A percentile compares a stretch with the other conserved stretches of the same genome.
These are phyloP conservation scores for Cochlearius cochlearius DNA, from an alignment of 2,113 vertebrate genomes.

Conservation along the genomic window DNA sequence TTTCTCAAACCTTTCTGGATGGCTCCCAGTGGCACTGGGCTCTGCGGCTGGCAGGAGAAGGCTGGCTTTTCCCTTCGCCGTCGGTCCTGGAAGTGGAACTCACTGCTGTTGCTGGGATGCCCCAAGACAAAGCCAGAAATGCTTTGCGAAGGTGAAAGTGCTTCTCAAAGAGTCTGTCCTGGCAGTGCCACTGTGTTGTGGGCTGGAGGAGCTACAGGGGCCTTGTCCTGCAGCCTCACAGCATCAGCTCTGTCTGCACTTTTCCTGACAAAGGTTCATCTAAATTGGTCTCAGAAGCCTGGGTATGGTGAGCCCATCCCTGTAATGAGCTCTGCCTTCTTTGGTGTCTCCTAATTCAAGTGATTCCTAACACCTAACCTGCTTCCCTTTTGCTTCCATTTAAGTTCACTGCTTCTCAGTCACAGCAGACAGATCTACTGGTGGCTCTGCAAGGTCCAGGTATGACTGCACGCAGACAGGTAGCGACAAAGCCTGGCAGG, in stretches of 20 bases:
- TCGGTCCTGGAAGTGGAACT: neutral
- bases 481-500: neutral
- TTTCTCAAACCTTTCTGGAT: neutral
- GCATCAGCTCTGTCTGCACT: neutral
- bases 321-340: neutral
- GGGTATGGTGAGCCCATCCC: neutral
- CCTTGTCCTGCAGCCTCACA: neutral
- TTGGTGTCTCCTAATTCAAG: neutral
- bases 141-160: neutral
- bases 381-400: neutral
- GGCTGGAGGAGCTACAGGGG: neutral
- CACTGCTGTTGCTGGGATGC: neutral
- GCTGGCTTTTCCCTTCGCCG: neutral
- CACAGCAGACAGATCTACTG: neutral
- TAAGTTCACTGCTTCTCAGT: neutral
- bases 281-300: neutral
- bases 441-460: neutral
- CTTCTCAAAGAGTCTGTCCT: neutral
- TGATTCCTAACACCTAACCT: neutral
- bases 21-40: neutral
- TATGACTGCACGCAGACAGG: neutral
- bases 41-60: neutral
- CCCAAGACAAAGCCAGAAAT: neutral
- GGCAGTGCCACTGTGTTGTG: neutral
- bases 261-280: neutral